Evolutionary conservation across 30 jellyfish, hydroid and myxozoan genomes (phyloP).

Genomic region (Turritopsis dohrnii): DNA sequence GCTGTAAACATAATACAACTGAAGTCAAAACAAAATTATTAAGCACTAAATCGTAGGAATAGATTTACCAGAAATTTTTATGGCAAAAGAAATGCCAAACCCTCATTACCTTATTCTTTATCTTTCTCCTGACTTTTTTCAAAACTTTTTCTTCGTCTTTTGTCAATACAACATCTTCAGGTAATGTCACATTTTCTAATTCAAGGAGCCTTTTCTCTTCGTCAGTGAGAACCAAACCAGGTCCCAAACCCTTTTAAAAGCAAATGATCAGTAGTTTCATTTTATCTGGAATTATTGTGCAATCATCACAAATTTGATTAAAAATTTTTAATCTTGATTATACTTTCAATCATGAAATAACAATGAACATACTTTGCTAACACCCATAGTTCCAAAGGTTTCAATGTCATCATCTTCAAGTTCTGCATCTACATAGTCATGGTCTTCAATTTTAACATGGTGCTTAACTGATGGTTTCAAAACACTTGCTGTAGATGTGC

Average conservation of each 20-base stretch:
- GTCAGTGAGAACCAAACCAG: conserved; percentile 60
- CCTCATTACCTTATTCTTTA: conserved; percentile 60
- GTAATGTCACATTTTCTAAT: conserved; percentile 60
- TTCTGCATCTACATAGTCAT: conserved; percentile 25
- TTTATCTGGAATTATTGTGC: too few species aligned
- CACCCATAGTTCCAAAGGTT: conserved; percentile 42
- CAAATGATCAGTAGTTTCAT: too few species aligned
- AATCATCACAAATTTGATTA: not conserved
- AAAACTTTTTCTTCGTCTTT: conserved; percentile 81
- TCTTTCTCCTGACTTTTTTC: conserved; percentile 72
- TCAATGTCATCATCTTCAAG: conserved; percentile 13
- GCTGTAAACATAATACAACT: conserved; percentile 41
- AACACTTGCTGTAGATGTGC: not conserved
- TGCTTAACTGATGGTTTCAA: not conserved
- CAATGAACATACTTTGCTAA: conserved; percentile 48
- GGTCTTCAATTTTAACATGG: conserved; percentile 23
- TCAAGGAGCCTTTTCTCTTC: conserved; percentile 87
- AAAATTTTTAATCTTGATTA: not conserved
- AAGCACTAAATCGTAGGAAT: too few species aligned
- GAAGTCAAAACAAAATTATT: not conserved
- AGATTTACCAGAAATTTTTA: too few species aligned
- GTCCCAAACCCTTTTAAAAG: conserved; percentile 57
- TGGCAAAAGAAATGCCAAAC: not conserved
- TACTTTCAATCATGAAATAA: not conserved
- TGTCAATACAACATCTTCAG: conserved; percentile 74